Percentiles rank a stretch among this genome's conserved stretches.
Evolutionary conservation across 1,140 invertebrate species (phyloP).

Genomic region (Ceratosolen fusciceps): DNA sequence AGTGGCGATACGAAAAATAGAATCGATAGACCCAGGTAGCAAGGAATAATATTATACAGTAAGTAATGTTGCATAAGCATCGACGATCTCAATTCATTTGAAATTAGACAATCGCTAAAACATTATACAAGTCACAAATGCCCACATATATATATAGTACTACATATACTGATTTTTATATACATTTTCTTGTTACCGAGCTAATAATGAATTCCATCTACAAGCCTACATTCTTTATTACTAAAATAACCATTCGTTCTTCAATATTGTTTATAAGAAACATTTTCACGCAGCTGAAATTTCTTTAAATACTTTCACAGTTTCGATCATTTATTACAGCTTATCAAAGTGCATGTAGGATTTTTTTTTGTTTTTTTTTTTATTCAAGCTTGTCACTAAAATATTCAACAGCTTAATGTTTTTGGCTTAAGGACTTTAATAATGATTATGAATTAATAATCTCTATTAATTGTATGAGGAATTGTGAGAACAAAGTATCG

Average conservation of each 20-base stretch:
- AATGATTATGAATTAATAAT: too few species aligned
- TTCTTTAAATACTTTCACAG: neutral
- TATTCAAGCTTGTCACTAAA: neutral
- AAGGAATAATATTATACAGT: constrained; percentile 26
- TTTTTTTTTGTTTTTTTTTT: neutral
- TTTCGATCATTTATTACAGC: constrained; percentile 1
- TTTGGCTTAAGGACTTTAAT: too few species aligned
- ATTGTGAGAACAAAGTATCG: too few species aligned
- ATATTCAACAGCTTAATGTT: too few species aligned
- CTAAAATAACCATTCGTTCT: neutral
- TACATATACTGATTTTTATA: neutral
- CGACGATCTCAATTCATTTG: constrained; percentile 23
- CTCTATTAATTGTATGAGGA: too few species aligned
- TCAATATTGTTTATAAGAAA: neutral
- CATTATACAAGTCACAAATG: constrained; percentile 29
- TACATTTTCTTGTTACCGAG: constrained; percentile 21
- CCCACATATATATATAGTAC: too few species aligned
- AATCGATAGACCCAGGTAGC: constrained; percentile 19
- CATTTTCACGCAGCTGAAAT: neutral
- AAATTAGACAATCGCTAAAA: constrained; percentile 12
- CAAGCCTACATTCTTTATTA: neutral
- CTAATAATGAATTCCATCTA: constrained; percentile 37
- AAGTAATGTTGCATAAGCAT: constrained; percentile 30
- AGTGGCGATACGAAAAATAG: neutral
- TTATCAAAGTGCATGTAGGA: neutral